Base-by-base conservation (phyloP, 2,888 invertebrate species). In the Mythimna ferrago region DNA sequence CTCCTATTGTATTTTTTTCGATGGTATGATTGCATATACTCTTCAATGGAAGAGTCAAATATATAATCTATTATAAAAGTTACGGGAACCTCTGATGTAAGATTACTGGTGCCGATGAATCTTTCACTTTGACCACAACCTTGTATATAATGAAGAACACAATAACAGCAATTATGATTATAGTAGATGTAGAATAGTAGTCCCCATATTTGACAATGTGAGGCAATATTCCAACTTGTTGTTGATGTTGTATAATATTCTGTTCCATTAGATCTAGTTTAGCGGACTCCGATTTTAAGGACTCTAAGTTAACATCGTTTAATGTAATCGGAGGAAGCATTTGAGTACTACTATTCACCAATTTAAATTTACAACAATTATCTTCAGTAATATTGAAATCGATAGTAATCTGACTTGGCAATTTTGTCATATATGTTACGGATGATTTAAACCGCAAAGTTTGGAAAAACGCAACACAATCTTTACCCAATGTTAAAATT, bases 371-470 rank as follows among this genome's bases (percentile, higher is more conserved):
- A 57, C 75, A 75, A 63, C 75, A 75, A 35, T 75, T 44, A 19
- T 75, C 75, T 57, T 73, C 73, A 53, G n/a, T 53, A 14, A 75
- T 75, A 38, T 75, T 73, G n/a, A 79, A 79, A 19, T 79, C 48
- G 19, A 61, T 38, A 0, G 54, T 61, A 4, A 74, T 11, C 26
- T 74, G 74, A 2, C 38, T 56, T 32, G 74, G 74, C 19, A 79
- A 72, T 41, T 19, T 41, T 5, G 32, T 61, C 21, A 21, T 54
- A 9, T 79, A 79, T n/a, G n/a, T 21, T 9, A 41, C 21, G 11
- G 74, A 79, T 16, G 73, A n/a, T 61, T 79, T 74, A 11, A 74
- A 74, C 4, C 56, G 79, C 14, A 74, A 56, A 2, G 54, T 79
- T 79, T 74, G 54, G 9, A 74, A 74, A 61, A 38, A 74, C 6